Evolutionary conservation across 2,888 invertebrate genomes (phyloP), one percentile per base, ranked within the genome.

Genomic region (Rhogogaster chlorosoma): DNA sequence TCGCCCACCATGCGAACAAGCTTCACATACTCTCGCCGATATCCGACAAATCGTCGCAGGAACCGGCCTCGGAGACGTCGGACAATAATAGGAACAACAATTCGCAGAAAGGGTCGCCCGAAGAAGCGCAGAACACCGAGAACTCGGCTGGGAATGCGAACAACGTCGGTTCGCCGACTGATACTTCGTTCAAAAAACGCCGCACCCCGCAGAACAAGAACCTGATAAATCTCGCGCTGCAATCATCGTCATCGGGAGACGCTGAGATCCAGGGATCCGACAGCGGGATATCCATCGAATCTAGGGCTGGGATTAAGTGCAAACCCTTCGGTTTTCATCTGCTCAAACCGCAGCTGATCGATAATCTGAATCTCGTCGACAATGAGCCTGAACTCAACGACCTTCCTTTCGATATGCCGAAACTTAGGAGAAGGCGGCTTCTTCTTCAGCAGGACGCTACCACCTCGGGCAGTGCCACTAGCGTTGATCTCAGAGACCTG

Each of bases 401-500:
- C 94, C 95, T 98, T 88, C 98, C 98, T 1, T 98, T 98, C 90
- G 98, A 98, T 90, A 98, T 98, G 98, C 98, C 98, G 78, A 98
- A 98, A 93, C 93, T 98, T 88, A 94, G 97, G 85, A 95, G 97
- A 87, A 94, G 96, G 90, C 95, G 96, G 90, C 94, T 96, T 85
- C 95, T 95, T 32, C 91, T 96, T 89, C 96, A 96, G 90, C 96
- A 96, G 91, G 96, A 95, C 87, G 94, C 94, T 12, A 97, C 97
- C 84, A 97, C 97, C 88, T 96, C 96, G 7, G 95, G 96, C 61
- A 96, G 96, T 90, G 96, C 96, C 67, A 96, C 96, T 10, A 96
- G 96, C 18, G 97, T 97, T 70, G 98, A 98, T 92, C 94, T 98
- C 83, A 95, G 97, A 87, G 96, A 98, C 92, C 94, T 98, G 91